Evolutionary conservation across 1,140 invertebrate species (phyloP), one percentile per base, ranked within the genome.

Genomic region (Panagrolaimus sp.): DNA sequence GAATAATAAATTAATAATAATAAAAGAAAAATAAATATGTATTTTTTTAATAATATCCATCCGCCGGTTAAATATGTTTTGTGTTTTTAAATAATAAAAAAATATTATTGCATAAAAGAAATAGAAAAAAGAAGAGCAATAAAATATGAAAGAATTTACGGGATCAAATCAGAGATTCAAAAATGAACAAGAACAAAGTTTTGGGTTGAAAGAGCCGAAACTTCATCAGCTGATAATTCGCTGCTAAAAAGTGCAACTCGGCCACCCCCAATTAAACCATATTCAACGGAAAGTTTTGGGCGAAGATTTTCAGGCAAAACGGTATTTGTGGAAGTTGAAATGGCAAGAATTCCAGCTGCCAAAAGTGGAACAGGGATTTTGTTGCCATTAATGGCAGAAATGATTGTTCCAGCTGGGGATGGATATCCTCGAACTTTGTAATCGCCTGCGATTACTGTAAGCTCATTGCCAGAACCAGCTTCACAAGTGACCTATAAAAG

Each of bases 281-380:
- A 75, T 46, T 75, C 72, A 28, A 75, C 73, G 4, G 73, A 69
- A 14, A 43, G 8, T 45, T 73, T 73, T 14, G 48, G 15, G 69
- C 21, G 28, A 28, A 28, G 21, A 5, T 58, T 58, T 12, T 58
- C 52, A 28, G 52, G 10, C 12, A 58, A n/a, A 4, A 38, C 32
- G 17, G 52, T 15, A n/a, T 76, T 75, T 0, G 67, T 24, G 17
- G 46, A 64, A 9, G 26, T 38, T 14, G 72, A 62, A 17, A 76
- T 65, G 15, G 66, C 75, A 14, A 76, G 43, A 38, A 47, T 78
- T 26, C 75, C 73, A 26, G 55, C 64, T 1, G 76, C 75, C 17
- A 76, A 26, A 14, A 76, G 63, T 9, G 75, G 75, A 10, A 75
- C 63, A 1, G 75, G 75, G 14, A 76, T 55, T 52, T 78, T 77